Evolutionary conservation across 2,113 vertebrate genomes (phyloP), one percentile per base, ranked within the genome.

Genomic region (Ophiodon elongatus): DNA sequence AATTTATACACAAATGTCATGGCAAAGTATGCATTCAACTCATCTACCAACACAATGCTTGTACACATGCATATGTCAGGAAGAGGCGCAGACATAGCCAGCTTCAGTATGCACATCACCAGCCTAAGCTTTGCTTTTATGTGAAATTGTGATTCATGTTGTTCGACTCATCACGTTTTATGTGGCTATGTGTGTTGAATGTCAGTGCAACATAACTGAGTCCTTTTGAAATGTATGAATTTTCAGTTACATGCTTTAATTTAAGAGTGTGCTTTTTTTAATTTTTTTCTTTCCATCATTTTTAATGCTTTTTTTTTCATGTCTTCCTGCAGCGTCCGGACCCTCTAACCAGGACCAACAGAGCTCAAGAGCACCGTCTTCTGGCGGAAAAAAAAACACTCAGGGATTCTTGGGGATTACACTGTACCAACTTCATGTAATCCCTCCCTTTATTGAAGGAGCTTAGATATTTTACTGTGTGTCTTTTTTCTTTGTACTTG

Each of bases 321-420:
- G 25, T 82, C 45, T 76, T 63, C 82, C 76, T 43, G 25, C 86
- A 94, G 94, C 0, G 9, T 43, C 45, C 74, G 77, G 69, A 71
- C 37, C 43, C 39, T 66, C 52, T 29, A 56, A 75, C 57, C 47
- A 60, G 31, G 52, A 75, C 50, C 76, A 73, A 35, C 23, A 68
- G 81, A 87, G 85, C 85, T 86, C 89, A 85, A 89, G 43, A 90
- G 81, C 81, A 80, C 88, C 89, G 9, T 83, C 90, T 57, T 70
- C 62, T 94, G 94, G 91, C 31, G 15, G 41, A 60, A 74, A 64
- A 27, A 8, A 83, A 74, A 89, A 82, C 64, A 65, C 65, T 45
- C 9, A 23, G 21, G 29, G 68, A 70, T 59, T 78, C n/a, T 59
- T 5, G n/a, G 57, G 73, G 80, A 86, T 73, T 80, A 65, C 33